These are phyloP conservation scores for Nestor notabilis DNA, from an alignment of 2,113 vertebrate species.

Conservation along the genomic window DNA sequence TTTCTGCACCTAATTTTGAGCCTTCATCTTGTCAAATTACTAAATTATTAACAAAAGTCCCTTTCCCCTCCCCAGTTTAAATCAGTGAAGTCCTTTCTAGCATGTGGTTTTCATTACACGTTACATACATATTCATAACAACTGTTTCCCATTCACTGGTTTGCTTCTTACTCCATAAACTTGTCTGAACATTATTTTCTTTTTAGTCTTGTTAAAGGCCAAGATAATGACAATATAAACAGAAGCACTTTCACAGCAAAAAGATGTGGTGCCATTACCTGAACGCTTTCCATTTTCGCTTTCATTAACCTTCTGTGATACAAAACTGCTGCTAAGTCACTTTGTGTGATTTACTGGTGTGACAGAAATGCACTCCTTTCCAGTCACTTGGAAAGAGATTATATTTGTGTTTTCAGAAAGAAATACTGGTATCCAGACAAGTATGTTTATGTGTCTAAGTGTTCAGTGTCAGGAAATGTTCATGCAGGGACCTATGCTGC, in stretches of 20 bases:
- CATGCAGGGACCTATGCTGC: background rate
- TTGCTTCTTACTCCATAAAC: background rate
- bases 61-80: fast-evolving
- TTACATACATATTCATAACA: background rate
- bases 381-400: background rate
- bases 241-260: background rate
- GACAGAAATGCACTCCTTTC: background rate
- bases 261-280: background rate
- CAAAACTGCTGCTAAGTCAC: background rate
- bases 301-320: background rate
- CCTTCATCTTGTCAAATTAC: background rate
- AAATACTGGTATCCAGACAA: background rate
- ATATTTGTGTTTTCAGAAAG: background rate
- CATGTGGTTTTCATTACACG: background rate
- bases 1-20: background rate
- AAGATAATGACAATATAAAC: background rate
- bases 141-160: background rate
- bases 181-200: background rate
- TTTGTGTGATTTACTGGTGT: background rate
- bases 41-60: background rate
- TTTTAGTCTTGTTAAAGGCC: background rate
- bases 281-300: background rate
- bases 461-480: background rate
- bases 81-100: background rate
- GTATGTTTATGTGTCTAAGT: fast-evolving